A percentile compares a stretch with the other conserved stretches of the same genome.
Conservation (phyloP, 2,888 invertebrate species). For the Sminthurides aquaticus region DNA sequence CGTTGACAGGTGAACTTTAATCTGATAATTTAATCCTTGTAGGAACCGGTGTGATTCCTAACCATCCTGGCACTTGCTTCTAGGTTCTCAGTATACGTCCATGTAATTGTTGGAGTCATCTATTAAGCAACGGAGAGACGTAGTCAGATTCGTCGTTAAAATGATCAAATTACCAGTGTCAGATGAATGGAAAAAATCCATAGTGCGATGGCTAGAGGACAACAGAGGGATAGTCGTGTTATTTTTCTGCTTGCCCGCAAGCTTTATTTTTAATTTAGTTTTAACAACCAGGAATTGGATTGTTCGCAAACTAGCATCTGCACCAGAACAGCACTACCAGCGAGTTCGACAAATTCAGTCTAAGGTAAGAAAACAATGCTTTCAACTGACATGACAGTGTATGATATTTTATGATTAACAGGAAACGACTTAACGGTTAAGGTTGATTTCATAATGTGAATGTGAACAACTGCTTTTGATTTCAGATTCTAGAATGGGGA, state of each 20-base stretch:
- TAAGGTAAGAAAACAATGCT: slow-evolving; percentile 21
- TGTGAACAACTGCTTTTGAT: not conserved
- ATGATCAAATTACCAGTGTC: slow-evolving; percentile 8
- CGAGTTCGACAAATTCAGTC: slow-evolving; percentile 45
- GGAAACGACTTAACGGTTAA: too few relatives aligned
- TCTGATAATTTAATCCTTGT: not conserved
- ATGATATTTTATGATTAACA: too few relatives aligned
- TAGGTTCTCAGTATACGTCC: too few relatives aligned
- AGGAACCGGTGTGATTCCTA: not conserved
- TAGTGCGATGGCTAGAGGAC: slow-evolving; percentile 54
- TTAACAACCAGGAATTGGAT: slow-evolving; percentile 49
- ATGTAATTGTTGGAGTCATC: too few relatives aligned
- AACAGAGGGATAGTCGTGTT: slow-evolving; percentile 58
- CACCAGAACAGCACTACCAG: slow-evolving; percentile 44
- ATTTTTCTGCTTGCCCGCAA: slow-evolving; percentile 61
- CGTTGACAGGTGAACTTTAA: not conserved
- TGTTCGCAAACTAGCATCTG: slow-evolving; percentile 46
- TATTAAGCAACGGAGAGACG: not conserved
- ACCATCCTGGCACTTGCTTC: too few relatives aligned
- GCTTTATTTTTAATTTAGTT: slow-evolving; percentile 55
- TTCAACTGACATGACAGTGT: too few relatives aligned
- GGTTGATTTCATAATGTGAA: not conserved
- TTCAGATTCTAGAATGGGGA: slow-evolving; percentile 45
- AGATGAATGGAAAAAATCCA: slow-evolving; percentile 28
- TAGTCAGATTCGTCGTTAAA: not conserved